Percentiles rank a stretch among this genome's conserved stretches.
These are phyloP conservation scores for Nasonia oneida DNA, from an alignment of 2,888 invertebrate genomes.

Conservation along the genomic window DNA sequence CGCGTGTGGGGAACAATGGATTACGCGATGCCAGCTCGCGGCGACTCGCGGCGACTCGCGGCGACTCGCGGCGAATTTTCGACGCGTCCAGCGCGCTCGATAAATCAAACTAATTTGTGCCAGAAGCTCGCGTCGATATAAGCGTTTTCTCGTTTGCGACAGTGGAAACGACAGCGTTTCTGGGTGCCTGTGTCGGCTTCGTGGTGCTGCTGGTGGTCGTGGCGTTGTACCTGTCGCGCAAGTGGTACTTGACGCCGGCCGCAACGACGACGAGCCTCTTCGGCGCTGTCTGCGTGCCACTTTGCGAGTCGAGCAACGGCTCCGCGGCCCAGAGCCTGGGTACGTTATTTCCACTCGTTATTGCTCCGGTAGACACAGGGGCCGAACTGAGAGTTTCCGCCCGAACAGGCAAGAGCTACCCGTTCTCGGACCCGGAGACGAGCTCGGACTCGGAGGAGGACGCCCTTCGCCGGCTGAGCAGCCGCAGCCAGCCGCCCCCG, in stretches of 20 bases:
- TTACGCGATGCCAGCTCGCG: too few species aligned
- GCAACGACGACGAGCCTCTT: slow-evolving; percentile 78
- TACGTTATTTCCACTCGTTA: slow-evolving; percentile 59
- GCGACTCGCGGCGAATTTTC: too few species aligned
- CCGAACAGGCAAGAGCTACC: slow-evolving; percentile 82
- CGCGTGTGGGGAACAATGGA: too few species aligned
- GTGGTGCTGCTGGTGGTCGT: slow-evolving; percentile 90
- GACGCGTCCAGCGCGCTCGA: neutral
- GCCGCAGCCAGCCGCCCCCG: slow-evolving; percentile 73
- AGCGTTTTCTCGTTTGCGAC: slow-evolving; percentile 71
- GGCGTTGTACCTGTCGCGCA: slow-evolving; percentile 92
- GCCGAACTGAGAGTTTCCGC: neutral
- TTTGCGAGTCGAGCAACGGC: slow-evolving; percentile 76
- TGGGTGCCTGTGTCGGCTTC: slow-evolving; percentile 92
- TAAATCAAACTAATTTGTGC: too few species aligned
- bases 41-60: too few species aligned
- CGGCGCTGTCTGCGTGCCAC: slow-evolving; percentile 79
- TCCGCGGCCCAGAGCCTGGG: slow-evolving; percentile 75
- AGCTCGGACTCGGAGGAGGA: slow-evolving; percentile 90
- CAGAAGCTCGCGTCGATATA: too few species aligned
- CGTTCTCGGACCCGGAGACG: slow-evolving; percentile 84
- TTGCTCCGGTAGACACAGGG: too few species aligned
- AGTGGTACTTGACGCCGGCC: slow-evolving; percentile 84
- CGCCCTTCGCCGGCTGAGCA: slow-evolving; percentile 82
- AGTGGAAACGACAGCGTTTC: slow-evolving; percentile 92